phyloP scores from a whole-genome alignment of 2,888 invertebrate species.

The Auanema freiburgensis region DNA sequence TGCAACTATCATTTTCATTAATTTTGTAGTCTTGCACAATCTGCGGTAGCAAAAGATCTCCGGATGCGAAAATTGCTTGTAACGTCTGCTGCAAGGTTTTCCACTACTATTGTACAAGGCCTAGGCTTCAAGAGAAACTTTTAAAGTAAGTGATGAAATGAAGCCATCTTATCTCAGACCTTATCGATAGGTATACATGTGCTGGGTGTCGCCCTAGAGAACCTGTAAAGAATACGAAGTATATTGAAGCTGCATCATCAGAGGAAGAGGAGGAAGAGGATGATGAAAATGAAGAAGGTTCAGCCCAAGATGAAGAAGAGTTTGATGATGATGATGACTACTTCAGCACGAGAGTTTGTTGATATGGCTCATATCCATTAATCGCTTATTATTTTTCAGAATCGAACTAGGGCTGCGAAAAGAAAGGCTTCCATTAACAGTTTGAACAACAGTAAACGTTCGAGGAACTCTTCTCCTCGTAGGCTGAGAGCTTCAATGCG shows the following conservation, averaged over 20 bases:
- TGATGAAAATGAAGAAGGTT: conserved; percentile 14
- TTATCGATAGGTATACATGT: conserved; percentile 9
- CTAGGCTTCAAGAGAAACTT: conserved; percentile 14
- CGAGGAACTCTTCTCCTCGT: too few species aligned
- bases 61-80: conserved; percentile 19
- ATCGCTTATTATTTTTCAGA: too few species aligned
- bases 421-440: too few species aligned
- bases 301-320: conserved; percentile 12
- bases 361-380: too few species aligned
- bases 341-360: too few species aligned
- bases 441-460: too few species aligned
- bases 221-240: too few species aligned
- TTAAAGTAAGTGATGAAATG: conserved; percentile 6
- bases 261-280: conserved; percentile 11
- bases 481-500: too few species aligned
- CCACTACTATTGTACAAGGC: conserved; percentile 18
- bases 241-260: too few species aligned
- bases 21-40: conserved; percentile 6
- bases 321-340: conserved; percentile 4
- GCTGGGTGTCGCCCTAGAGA: conserved; percentile 1
- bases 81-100: conserved; percentile 7
- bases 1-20: background rate
- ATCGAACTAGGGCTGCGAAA: too few species aligned
- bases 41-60: conserved; percentile 14
- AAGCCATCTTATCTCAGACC: background rate